Base-by-base conservation (phyloP, 1,140 invertebrate species). In the Nephotettix cincticeps region DNA sequence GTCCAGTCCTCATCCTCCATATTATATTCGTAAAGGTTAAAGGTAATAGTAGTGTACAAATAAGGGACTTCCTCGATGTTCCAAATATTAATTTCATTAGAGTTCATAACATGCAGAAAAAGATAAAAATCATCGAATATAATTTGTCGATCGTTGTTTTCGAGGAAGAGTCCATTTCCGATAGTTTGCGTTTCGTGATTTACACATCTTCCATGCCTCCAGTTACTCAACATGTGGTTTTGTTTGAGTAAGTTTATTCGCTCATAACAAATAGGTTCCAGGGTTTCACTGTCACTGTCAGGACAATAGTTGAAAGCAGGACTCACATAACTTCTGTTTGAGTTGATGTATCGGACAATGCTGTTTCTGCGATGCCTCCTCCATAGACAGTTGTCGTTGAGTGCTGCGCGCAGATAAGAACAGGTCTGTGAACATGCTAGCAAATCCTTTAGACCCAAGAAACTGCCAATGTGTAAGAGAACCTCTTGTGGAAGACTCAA, bases 81-180 rank as follows among this genome's bases (percentile, higher is more conserved):
- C 56, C 56, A 61, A 23, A 61, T 61, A n/a, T 13, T 61, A 6
- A 61, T 61, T 23, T 61, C 56, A 23, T 61, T 61, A 3, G 56
- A 27, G 56, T 27, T 61, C 21, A 61, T 11, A 4, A 61, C 56
- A n/a, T 61, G 56, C 4, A 61, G 56, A n/a, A 61, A 61, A 23
- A 61, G 56, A 61, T 61, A 61, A 23, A 61, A 9, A 25, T 61
- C 28, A 25, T 28, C 27, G 56, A 27, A 61, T 21, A 61, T 61
- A 25, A 61, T 61, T 61, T 61, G 56, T 61, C 56, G 56, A n/a
- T 61, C 56, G 56, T 61, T 61, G 27, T 61, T 61, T n/a, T 61
- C 56, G 2, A 61, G 25, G 25, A 61, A 61, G 21, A 61, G 14
- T 28, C 56, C 56, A n/a, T 61, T 61, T 6, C 56, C 56, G 4